Evolutionary conservation across 2,797 vertebrate genomes (phyloP), one percentile per base, ranked within the genome.

Genomic region (Strix occidentalis): DNA sequence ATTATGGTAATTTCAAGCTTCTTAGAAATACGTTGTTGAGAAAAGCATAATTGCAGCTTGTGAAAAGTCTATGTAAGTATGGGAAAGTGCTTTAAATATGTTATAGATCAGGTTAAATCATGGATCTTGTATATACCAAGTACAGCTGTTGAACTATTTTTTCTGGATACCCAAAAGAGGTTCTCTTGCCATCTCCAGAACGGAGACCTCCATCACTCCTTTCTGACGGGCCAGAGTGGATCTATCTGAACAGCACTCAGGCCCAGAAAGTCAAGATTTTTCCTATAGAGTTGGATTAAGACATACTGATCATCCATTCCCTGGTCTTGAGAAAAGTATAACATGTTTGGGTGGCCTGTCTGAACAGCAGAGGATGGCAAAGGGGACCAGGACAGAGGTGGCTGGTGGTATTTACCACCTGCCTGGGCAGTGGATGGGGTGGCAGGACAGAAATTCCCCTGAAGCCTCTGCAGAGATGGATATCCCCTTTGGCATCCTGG

Each of bases 351-450:
- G 31, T 1, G 1, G 8, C 45, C 35, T 54, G 56, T 31, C 56
- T 60, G 41, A 60, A 35, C 21, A 60, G 56, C 60, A 61, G 31
- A 77, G 7, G 41, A 13, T 28, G n/a, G 58, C 48, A 24, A 57
- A 61, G 31, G 16, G 31, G 16, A 16, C 7, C 0, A 3, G 21
- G 45, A 54, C 0, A 5, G 37, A 56, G 33, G 25, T 3, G 9
- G 21, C n/a, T 58, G 46, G 10, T 35, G 12, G 23, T 66, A 39
- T 39, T 60, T 74, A 41, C 24, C 63, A n/a, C 5, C 20, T 19
- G 8, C 26, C 41, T 46, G 43, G 37, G 17, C 43, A 71, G 58
- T 16, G n/a, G 50, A 35, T 54, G 33, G n/a, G n/a, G 16, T 25
- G 19, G 16, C 23, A 53, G 53, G 54, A 37, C 43, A 82, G 31